These are phyloP conservation scores for Drosophila truncata DNA, from an alignment of 1,140 invertebrate species.

Conservation along the genomic window DNA sequence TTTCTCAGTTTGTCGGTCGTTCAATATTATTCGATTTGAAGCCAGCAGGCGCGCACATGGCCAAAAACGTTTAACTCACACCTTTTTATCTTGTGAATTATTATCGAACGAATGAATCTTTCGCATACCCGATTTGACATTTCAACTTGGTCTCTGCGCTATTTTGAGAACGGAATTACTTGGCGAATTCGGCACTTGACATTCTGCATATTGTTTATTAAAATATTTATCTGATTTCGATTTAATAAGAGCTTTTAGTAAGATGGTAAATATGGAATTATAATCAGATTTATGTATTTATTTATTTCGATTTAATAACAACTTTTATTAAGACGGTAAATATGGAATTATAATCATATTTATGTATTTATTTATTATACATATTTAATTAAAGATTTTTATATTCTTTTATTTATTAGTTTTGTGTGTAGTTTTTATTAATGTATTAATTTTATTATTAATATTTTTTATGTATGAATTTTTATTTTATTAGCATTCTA, in stretches of 20 bases:
- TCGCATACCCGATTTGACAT: constrained; percentile 24
- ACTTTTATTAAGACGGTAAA: too few relatives aligned
- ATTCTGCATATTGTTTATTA: constrained; percentile 6
- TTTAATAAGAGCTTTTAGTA: not conserved
- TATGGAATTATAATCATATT: too few relatives aligned
- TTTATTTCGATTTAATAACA: too few relatives aligned
- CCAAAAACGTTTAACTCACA: constrained; percentile 60
- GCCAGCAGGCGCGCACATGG: constrained; percentile 43
- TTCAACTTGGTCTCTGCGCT: constrained; percentile 29
- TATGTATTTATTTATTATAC: too few relatives aligned
- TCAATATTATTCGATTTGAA: constrained; percentile 59
- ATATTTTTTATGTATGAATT: too few relatives aligned
- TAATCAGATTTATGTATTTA: too few relatives aligned
- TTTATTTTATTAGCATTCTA: too few relatives aligned
- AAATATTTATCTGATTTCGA: not conserved
- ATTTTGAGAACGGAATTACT: constrained; percentile 23
- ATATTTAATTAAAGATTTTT: too few relatives aligned
- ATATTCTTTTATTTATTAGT: too few relatives aligned
- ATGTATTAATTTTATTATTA: too few relatives aligned
- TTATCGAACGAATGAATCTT: constrained; percentile 45
- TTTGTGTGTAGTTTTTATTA: too few relatives aligned
- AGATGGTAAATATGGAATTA: too few relatives aligned
- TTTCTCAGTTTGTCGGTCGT: constrained; percentile 34
- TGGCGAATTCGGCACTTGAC: constrained; percentile 22
- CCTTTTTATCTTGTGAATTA: constrained; percentile 56